Evolutionary conservation across 2,888 invertebrate genomes (phyloP), one percentile per base, ranked within the genome.

Genomic region (Rhagophthalmus giganteus): DNA sequence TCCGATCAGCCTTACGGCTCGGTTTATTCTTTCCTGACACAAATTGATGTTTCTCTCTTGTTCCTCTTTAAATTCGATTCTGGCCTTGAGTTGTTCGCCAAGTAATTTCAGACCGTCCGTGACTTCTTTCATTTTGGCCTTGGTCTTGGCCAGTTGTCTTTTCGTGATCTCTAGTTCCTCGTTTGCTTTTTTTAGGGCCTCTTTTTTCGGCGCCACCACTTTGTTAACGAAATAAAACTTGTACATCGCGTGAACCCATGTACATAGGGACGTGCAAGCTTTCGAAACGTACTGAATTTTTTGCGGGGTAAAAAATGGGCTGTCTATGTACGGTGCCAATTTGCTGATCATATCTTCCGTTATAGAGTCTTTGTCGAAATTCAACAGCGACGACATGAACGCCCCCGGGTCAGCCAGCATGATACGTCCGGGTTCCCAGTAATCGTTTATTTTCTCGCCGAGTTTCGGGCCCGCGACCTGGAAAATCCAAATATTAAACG

Each of bases 201-300:
- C 86, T 74, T 93, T 92, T 75, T 97, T 97, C 0, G 96, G 96
- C 0, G 87, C 89, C 0, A 93, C 91, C 3, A 79, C 79, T 59
- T 83, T 80, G 65, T 91, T 91, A 0, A 94, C 92, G 68, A 88
- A 87, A 70, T 94, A 94, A 73, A 90, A 96, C 69, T 92, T 86
- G 74, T 88, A 95, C 86, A 96, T 92, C 0, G 95, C 95, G 62
- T 90, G 87, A 16, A 94, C 85, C 93, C 93, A 93, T 79, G 90
- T 86, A 65, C 93, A 93, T 1, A 93, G 76, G 1, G 88, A 88
- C 56, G 84, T 85, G 66, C 89, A 89, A 0, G 89, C 89, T 71
- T 87, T 88, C 0, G 89, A 90, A 7, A 87, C 85, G 83, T 85
- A 66, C 0, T 83, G 74, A 55, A 92, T 88, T 70, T 91, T 90